Base-by-base conservation (phyloP, 2,113 vertebrate species). In the Steatornis caripensis region DNA sequence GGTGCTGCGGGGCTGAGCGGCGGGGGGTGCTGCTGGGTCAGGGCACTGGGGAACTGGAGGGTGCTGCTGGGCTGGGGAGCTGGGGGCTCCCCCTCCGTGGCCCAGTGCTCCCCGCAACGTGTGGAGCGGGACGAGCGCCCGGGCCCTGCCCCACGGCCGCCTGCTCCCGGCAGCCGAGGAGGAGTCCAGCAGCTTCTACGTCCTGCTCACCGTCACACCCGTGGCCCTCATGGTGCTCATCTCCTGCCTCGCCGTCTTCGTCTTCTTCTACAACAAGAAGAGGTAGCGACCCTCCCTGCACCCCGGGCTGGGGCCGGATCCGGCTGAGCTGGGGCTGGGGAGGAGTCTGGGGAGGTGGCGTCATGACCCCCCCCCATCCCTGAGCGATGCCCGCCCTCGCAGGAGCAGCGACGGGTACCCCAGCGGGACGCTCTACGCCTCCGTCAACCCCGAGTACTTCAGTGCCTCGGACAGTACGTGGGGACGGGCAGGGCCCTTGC, bases 391-490 rank as follows among this genome's bases (percentile, higher is more conserved):
- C 58, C 89, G 10, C 26, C 53, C 43, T 20, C 0, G 15, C 93
- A 98, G 98, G 95, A 98, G 49, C 79, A 91, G 94, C 0, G 95
- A 93, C 0, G 97, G 97, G 4, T 98, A 97, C 91, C 98, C 97
- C 65, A 97, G 95, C 0, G 97, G 98, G 61, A 98, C 97, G 0
- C 95, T 98, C 36, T 99, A 98, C 9, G 58, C 98, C 66, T 99
- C 98, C 0, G 98, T 98, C 96, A 99, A 99, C 68, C 98, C 98
- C 0, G 98, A 98, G 77, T 99, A 99, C 88, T 97, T 98, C 96
- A 98, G 98, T 2, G 90, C 98, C 69, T 98, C 98, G 0, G 94
- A 98, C 32, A 94, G 98, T 99, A 97, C 4, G 98, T 97, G 6
- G 39, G 75, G 93, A 53, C 0, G 30, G 61, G 43, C 36, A 24